Percentiles rank a stretch among this genome's conserved stretches.
phyloP scores from a whole-genome alignment of 2,113 vertebrate species.

The Lampris megalopsis region DNA sequence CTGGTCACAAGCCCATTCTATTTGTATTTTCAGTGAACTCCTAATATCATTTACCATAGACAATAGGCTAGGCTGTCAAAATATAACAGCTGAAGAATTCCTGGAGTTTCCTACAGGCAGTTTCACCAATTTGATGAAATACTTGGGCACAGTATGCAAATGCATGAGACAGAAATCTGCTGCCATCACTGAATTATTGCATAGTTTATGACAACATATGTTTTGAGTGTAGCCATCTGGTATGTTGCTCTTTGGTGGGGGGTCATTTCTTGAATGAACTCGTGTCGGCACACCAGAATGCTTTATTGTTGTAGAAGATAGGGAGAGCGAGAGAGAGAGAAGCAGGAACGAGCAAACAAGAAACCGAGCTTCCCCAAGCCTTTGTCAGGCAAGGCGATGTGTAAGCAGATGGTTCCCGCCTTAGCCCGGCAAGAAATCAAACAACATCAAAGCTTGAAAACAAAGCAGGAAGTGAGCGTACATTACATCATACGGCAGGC shows the following conservation, averaged over 20 bases:
- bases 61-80: no score
- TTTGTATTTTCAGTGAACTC: no score
- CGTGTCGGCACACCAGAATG: neutral
- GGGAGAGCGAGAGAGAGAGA: neutral
- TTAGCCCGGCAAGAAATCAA: constrained; percentile 3
- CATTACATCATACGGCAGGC: constrained; percentile 28
- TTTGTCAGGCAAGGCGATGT: neutral
- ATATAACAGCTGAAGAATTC: neutral
- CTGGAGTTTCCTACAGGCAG: neutral
- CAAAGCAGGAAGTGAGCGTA: neutral
- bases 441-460: neutral
- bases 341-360: neutral
- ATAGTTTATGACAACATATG: constrained; percentile 70
- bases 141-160: constrained; percentile 5
- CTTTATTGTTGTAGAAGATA: neutral
- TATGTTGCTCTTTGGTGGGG: neutral
- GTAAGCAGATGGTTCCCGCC: neutral
- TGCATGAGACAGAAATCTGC: constrained; percentile 11
- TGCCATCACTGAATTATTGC: constrained; percentile 34
- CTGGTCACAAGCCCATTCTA: no score
- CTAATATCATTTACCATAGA: no score
- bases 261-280: constrained; percentile 8
- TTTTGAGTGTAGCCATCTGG: constrained; percentile 58
- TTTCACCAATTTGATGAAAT: neutral
- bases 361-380: neutral